These are phyloP conservation scores for Aphaenogaster rudis DNA, from an alignment of 1,140 invertebrate genomes.

Conservation along the genomic window DNA sequence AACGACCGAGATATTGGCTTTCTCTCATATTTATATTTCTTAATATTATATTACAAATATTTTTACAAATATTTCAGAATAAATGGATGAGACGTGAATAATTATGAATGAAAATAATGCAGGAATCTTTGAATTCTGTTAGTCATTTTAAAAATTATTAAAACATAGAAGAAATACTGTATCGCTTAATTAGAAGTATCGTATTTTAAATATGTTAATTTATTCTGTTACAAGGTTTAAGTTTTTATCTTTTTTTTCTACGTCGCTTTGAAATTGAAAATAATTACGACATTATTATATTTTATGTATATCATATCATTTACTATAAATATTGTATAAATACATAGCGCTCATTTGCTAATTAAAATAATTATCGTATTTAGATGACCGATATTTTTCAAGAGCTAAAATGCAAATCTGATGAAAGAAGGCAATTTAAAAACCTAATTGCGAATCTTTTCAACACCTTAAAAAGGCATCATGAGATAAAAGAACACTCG, in stretches of 20 bases:
- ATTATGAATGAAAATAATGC: neutral
- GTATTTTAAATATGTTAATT: conserved; percentile 24
- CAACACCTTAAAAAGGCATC: conserved; percentile 15
- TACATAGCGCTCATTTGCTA: neutral
- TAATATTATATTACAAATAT: neutral
- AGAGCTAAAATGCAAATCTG: conserved; percentile 36
- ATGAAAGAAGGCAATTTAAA: conserved; percentile 32
- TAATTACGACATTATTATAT: conserved; percentile 26
- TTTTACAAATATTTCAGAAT: neutral
- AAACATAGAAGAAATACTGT: neutral
- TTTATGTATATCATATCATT: neutral
- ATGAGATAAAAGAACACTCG: conserved; percentile 16
- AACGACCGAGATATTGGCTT: too few species aligned
- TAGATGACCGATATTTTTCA: conserved; percentile 3
- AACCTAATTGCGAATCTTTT: conserved; percentile 41
- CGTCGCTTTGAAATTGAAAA: neutral
- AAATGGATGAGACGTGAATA: neutral
- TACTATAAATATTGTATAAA: neutral
- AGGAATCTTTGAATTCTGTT: neutral
- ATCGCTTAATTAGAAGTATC: conserved; percentile 13
- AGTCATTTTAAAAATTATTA: neutral
- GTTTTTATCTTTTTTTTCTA: neutral
- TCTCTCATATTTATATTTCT: too few species aligned
- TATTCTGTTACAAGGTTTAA: conserved; percentile 39
- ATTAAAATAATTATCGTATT: conserved; percentile 7